Evolutionary conservation across 2,888 invertebrate species (phyloP).

Genomic region (Brachyptera risi): DNA sequence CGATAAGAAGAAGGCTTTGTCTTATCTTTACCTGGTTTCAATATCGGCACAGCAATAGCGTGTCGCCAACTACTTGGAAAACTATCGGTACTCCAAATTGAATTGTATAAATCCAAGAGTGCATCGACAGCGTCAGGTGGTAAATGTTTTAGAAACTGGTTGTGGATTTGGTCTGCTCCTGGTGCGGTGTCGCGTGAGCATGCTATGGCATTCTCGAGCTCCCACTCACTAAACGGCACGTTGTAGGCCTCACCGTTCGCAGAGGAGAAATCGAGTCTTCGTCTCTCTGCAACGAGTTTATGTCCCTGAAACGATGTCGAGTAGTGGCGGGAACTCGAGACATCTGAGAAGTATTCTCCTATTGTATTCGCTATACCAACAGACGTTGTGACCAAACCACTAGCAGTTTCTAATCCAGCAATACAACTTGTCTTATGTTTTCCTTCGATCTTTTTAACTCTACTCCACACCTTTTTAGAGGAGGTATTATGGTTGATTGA

Average conservation of each 20-base stretch:
- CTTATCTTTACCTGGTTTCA: constrained; percentile 6
- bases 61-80: constrained; percentile 20
- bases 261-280: neutral
- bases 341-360: neutral
- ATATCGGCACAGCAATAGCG: constrained; percentile 3
- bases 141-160: constrained; percentile 4
- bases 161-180: constrained; percentile 15
- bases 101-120: constrained; percentile 3
- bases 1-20: constrained; percentile 28
- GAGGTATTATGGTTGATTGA: neutral
- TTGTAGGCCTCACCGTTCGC: constrained; percentile 7
- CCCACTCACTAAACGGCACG: constrained; percentile 1
- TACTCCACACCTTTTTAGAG: neutral
- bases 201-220: constrained; percentile 1
- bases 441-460: neutral
- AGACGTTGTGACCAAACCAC: neutral
- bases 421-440: neutral
- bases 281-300: neutral
- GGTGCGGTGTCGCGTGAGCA: constrained; percentile 7
- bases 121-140: neutral
- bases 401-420: neutral
- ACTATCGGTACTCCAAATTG: neutral
- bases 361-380: neutral
- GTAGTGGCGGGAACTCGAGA: neutral
- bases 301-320: neutral